Evolutionary conservation across 2,113 vertebrate genomes (phyloP).

Genomic region (Platysternon megacephalum): DNA sequence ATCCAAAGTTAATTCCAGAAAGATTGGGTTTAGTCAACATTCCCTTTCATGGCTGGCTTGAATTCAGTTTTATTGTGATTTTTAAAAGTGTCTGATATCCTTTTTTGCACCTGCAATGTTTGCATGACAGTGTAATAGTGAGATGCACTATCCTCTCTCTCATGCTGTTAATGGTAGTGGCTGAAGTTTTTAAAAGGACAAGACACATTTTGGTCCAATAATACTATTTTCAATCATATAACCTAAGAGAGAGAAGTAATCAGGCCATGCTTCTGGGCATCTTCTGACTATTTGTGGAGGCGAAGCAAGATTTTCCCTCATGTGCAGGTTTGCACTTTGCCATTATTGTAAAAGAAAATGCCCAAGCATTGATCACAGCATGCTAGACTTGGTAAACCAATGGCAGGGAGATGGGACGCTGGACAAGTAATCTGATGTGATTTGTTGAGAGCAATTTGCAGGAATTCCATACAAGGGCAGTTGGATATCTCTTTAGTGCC

Average conservation of each 20-base stretch:
- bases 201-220: not conserved
- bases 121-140: not conserved
- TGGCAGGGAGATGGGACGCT: not conserved
- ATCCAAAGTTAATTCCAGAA: not conserved
- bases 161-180: not conserved
- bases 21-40: not conserved
- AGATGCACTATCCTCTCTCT: not conserved
- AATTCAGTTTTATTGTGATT: not conserved
- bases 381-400: not conserved
- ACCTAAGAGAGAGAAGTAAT: not conserved
- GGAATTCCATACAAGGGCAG: not conserved
- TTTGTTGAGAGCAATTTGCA: not conserved
- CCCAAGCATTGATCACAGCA: not conserved
- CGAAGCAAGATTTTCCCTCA: not conserved
- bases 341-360: not conserved
- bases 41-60: not conserved
- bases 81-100: not conserved
- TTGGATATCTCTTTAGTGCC: not conserved
- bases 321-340: not conserved
- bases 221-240: not conserved
- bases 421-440: not conserved
- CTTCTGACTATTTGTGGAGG: not conserved
- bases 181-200: not conserved
- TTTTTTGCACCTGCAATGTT: too few relatives aligned
- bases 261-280: not conserved